Base-by-base conservation (phyloP, 2,888 invertebrate species). In the Ditylenchus weischeri region DNA sequence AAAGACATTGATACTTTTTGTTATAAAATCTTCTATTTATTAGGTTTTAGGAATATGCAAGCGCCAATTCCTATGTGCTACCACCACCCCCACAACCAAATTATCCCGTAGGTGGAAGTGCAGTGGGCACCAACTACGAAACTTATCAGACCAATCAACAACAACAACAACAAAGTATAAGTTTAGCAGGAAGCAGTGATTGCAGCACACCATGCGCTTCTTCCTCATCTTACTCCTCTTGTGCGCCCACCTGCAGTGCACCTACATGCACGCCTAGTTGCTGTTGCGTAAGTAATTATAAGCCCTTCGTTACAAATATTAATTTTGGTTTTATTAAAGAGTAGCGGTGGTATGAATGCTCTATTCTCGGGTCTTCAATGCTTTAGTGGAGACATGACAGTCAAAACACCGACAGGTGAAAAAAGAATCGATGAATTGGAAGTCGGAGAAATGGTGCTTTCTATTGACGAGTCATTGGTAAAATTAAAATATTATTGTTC, bases 331-430 rank as follows among this genome's bases (percentile, higher is more conserved):
- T 15, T 13, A 43, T 43, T 43, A 43, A 43, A 43, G 54, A n/a
- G 15, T 54, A 18, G 57, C 36, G 54, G 54, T n/a, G 64, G 43
- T 10, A 23, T 57, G 62, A 78, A 78, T 57, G 73, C 72, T 2
- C 60, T 71, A 6, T 79, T 79, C 61, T 66, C 61, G 19, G 47
- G 72, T 19, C 70, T 81, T 72, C 79, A 80, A 66, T 81, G 81
- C 63, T 81, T 81, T 73, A 76, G 75, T 57, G 78, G 79, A 15
- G 77, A 81, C 49, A 75, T 75, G 73, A 70, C 75, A 47, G 80
- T 78, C 23, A 68, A 73, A 57, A 81, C 81, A 0, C 70, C 76
- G 11, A 63, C 64, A 1, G 81, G 81, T 23, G 29, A 58, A 18
- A 79, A 80, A 58, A 60, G 69, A 11, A 79, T 81, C 67, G 76